Base-by-base conservation (phyloP, 2,888 invertebrate species). In the Machimus rusticus region DNA sequence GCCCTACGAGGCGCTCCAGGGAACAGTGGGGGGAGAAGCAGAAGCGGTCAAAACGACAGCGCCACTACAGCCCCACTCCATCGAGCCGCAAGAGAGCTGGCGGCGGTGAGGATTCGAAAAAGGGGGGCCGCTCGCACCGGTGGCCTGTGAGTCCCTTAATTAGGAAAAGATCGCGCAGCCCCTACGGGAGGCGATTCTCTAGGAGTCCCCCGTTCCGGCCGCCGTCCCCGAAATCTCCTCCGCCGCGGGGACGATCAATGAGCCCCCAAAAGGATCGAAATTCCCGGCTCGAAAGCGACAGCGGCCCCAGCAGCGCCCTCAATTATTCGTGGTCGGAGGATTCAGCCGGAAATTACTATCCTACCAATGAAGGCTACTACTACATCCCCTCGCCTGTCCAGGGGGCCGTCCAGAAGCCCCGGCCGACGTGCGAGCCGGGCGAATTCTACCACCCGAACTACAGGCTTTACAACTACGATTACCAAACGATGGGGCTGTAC, bases 241-340 rank as follows among this genome's bases (percentile, higher is more conserved):
- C 92, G 8, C 92, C 92, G 1, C 92, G 92, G 3, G 91, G 92
- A 8, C 16, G 74, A 6, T 86, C 88, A 0, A 55, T 82, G n/a
- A 78, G 86, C 76, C 57, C 86, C 28, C 31, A 79, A n/a, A 57
- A 46, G 4, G 74, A 81, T 14, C 31, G 87, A 14, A 74, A 77
- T 89, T 89, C 34, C 88, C 88, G 2, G 85, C 89, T n/a, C 88
- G 8, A 5, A 37, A 19, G 5, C 16, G 37, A 16, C 1, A 2
- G 8, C 2, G n/a, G 76, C 6, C 31, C 88, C 87, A 76, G 88
- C 87, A 76, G 88, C 76, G 46, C 89, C 46, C 78, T 88, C 23
- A 88, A 90, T 88, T 51, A 89, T 86, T 37, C 88, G 86, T 87
- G 87, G 89, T 89, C 14, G 88, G 89, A 14, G 74, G 87, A 46